These are phyloP conservation scores for Loxodonta africana DNA, from an alignment of 2,113 vertebrate species.

Conservation along the genomic window DNA sequence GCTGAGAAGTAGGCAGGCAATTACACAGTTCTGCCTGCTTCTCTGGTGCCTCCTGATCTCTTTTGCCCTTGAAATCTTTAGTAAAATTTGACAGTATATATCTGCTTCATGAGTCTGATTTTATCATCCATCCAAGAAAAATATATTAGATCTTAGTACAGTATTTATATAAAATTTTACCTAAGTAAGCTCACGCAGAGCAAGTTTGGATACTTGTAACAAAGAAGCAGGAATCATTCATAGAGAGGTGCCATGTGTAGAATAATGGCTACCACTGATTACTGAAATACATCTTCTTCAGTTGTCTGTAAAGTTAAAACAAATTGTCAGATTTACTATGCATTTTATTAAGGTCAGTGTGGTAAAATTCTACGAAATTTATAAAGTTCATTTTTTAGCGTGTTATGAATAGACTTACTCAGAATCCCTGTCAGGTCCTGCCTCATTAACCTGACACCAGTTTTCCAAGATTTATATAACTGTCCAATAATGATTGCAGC, in stretches of 20 bases:
- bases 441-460: not conserved
- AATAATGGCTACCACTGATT: not conserved
- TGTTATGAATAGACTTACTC: not conserved
- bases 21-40: not conserved
- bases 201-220: not conserved
- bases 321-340: not conserved
- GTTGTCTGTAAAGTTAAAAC: not conserved
- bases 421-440: not conserved
- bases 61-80: not conserved
- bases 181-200: not conserved
- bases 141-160: not conserved
- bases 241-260: not conserved
- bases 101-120: not conserved
- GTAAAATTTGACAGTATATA: not conserved
- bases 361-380: not conserved
- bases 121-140: not conserved
- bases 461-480: not conserved
- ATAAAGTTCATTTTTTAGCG: not conserved
- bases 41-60: not conserved
- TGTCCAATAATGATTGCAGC: not conserved
- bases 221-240: not conserved
- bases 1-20: fast-evolving
- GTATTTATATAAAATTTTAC: not conserved
- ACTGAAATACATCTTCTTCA: not conserved
- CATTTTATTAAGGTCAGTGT: not conserved